Evolutionary conservation across 2,888 invertebrate genomes (phyloP).

Genomic region (Eristalis intricaria): DNA sequence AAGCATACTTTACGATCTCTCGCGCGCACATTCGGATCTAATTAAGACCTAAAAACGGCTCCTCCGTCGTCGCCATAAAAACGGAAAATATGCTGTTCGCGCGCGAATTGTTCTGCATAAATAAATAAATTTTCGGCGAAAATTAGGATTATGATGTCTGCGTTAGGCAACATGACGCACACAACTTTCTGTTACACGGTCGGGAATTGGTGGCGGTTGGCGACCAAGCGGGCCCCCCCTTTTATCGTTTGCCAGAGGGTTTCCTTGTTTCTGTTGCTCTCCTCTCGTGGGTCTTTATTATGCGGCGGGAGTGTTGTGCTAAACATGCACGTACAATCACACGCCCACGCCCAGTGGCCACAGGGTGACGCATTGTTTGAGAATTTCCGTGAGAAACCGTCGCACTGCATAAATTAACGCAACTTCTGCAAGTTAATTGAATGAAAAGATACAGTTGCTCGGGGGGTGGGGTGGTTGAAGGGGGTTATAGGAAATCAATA

Average conservation of each 20-base stretch:
- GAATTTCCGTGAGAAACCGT: constrained; percentile 58
- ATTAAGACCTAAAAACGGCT: constrained; percentile 53
- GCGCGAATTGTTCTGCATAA: constrained; percentile 61
- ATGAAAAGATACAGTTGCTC: not conserved
- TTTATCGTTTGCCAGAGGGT: constrained; percentile 32
- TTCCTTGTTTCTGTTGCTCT: too few relatives aligned
- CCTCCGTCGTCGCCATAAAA: constrained; percentile 25
- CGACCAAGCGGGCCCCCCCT: not conserved
- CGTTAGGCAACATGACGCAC: constrained; percentile 31
- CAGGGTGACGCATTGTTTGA: constrained; percentile 46
- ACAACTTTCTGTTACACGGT: not conserved
- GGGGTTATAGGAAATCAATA: not conserved
- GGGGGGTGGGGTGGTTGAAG: too few relatives aligned
- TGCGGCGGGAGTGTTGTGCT: constrained; percentile 34
- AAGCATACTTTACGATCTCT: constrained; percentile 49
- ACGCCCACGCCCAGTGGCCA: constrained; percentile 11
- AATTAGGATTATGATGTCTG: constrained; percentile 30
- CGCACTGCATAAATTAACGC: constrained; percentile 62
- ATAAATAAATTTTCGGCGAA: constrained; percentile 58
- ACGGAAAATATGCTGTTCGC: constrained; percentile 49
- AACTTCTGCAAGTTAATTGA: constrained; percentile 59
- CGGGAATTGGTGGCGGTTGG: not conserved
- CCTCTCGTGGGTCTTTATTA: constrained; percentile 12
- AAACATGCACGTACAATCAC: constrained; percentile 6
- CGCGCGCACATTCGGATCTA: constrained; percentile 53